Percentiles rank a stretch among this genome's conserved stretches.
These are phyloP conservation scores for Venturia canescens DNA, from an alignment of 1,140 invertebrate genomes.

Conservation along the genomic window DNA sequence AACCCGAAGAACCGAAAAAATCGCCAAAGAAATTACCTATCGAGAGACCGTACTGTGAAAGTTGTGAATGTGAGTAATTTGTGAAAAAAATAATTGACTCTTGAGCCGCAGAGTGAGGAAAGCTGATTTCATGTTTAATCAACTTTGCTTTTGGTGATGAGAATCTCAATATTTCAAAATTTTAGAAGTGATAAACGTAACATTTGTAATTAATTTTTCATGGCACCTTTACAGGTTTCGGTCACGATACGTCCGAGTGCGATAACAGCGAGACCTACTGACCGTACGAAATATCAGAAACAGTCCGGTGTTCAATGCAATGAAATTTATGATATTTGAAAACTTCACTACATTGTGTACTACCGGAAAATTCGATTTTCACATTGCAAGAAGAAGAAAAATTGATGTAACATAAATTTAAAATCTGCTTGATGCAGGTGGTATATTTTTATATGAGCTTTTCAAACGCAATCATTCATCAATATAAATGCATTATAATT, in stretches of 20 bases:
- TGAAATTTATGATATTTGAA: too few relatives aligned
- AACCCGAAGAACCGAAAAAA: conserved; percentile 73
- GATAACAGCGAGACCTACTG: conserved; percentile 90
- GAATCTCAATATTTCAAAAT: conserved; percentile 48
- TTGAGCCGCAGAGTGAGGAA: conserved; percentile 52
- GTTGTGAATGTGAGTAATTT: conserved; percentile 88
- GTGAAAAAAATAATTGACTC: conserved; percentile 49
- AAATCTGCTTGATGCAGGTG: too few relatives aligned
- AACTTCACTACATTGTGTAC: too few relatives aligned
- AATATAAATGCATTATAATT: too few relatives aligned
- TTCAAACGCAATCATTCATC: too few relatives aligned
- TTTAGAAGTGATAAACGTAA: too few relatives aligned
- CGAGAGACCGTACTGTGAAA: conserved; percentile 92
- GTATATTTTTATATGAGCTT: too few relatives aligned
- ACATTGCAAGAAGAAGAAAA: too few relatives aligned
- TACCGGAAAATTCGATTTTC: too few relatives aligned
- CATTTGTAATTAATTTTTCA: conserved; percentile 29
- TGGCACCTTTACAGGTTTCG: conserved; percentile 83
- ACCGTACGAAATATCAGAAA: conserved; percentile 50
- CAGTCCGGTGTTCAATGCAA: too few relatives aligned
- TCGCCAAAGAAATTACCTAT: conserved; percentile 73
- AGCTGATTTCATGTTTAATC: conserved; percentile 31
- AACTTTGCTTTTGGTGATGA: too few relatives aligned
- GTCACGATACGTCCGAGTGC: conserved; percentile 87
- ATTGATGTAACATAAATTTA: too few relatives aligned